Evolutionary conservation across 2,113 vertebrate species (phyloP).

Genomic region (Nothoprocta perdicaria): DNA sequence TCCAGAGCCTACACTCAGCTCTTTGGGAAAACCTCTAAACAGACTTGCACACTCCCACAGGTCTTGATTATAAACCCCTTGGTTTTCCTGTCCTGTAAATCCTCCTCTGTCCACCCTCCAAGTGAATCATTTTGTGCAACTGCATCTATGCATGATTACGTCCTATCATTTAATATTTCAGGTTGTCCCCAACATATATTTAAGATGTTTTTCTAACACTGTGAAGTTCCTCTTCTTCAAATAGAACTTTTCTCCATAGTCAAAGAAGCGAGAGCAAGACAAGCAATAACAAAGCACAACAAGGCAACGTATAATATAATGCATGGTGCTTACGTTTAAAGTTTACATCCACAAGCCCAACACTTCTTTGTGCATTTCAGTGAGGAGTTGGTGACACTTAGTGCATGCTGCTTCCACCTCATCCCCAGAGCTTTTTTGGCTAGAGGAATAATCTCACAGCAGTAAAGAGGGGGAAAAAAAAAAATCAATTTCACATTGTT

Average conservation of each 20-base stretch:
- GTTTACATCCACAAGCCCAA: not conserved
- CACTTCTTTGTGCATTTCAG: not conserved
- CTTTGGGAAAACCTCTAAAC: not conserved
- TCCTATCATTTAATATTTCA: not conserved
- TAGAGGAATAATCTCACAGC: not conserved
- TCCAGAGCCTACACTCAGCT: not conserved
- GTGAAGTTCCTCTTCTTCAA: not conserved
- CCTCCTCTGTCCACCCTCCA: not conserved
- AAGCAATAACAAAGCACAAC: not conserved
- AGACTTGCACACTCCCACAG: not conserved
- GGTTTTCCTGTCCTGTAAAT: not conserved
- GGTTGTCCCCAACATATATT: not conserved
- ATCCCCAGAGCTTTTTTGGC: not conserved
- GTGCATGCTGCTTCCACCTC: not conserved
- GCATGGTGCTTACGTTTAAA: not conserved
- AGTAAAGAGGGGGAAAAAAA: not conserved
- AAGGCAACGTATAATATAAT: not conserved
- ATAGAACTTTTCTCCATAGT: not conserved
- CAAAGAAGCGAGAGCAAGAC: not conserved
- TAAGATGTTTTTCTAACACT: not conserved
- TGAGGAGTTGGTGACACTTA: not conserved
- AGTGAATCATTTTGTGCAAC: not conserved
- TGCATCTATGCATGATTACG: not conserved
- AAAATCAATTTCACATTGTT: not conserved
- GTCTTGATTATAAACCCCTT: rapidly evolving